A percentile compares a stretch with the other conserved stretches of the same genome.
Evolutionary conservation across 1,140 invertebrate genomes (phyloP).

Genomic region (Ostrea edulis): DNA sequence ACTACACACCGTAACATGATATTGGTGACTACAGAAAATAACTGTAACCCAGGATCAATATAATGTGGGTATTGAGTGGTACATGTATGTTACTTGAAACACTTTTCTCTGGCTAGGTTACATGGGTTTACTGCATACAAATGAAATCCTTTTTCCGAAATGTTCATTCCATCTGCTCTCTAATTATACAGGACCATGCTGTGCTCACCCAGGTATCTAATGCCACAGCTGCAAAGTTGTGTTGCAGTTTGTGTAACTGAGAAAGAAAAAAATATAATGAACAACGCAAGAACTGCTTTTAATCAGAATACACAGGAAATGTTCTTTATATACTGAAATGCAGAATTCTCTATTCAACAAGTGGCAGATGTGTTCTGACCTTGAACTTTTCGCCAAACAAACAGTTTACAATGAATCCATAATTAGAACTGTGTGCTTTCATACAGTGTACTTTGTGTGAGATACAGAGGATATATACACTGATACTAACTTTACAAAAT

Average conservation of each 20-base stretch:
- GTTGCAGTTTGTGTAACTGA: neutral
- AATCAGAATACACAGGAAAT: neutral
- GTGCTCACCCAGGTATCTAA: neutral
- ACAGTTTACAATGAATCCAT: neutral
- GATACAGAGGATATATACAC: no score
- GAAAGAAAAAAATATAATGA: neutral
- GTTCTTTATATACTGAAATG: no score
- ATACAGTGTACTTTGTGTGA: no score
- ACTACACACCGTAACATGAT: no score
- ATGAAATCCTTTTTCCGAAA: neutral
- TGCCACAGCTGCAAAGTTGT: neutral
- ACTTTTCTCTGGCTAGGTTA: neutral
- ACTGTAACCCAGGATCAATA: no score
- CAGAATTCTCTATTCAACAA: conserved; percentile 4
- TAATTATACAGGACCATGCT: neutral
- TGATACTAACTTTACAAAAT: no score
- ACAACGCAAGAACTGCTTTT: neutral
- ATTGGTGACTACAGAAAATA: no score
- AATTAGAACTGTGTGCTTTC: no score
- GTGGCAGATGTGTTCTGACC: neutral
- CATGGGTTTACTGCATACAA: neutral
- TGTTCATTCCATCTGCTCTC: conserved; percentile 8
- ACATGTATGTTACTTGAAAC: neutral
- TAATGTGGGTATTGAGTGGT: neutral
- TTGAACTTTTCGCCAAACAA: conserved; percentile 38